Conservation (phyloP, 2,797 vertebrate species). For the Leptatherina wallacei region DNA sequence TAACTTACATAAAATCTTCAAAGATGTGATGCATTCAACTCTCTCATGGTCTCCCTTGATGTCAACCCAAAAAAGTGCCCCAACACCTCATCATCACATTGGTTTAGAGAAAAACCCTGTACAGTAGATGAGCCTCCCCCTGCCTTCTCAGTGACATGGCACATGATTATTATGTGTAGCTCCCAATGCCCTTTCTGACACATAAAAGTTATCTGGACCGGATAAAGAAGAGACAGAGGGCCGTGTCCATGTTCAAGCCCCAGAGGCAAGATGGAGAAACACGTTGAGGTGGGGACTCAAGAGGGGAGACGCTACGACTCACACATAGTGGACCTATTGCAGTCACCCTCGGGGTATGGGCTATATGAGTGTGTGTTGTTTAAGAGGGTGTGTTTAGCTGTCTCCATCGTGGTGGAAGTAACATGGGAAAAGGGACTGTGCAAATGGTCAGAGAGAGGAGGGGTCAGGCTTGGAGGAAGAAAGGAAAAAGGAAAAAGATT, state of each 20-base stretch:
- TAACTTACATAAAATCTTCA: constrained; percentile 25
- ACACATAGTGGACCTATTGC: constrained; percentile 61
- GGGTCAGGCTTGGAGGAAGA: constrained; percentile 52
- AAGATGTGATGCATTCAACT: constrained; percentile 47
- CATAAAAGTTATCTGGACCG: constrained; percentile 63
- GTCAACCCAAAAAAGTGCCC: constrained; percentile 38
- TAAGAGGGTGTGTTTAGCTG: constrained; percentile 57
- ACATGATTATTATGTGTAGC: constrained; percentile 57
- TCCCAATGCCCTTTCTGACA: constrained; percentile 56
- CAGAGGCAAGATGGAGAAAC: constrained; percentile 72
- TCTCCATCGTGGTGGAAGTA: constrained; percentile 75
- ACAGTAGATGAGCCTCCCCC: constrained; percentile 31
- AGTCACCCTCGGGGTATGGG: constrained; percentile 64
- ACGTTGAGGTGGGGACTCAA: constrained; percentile 65
- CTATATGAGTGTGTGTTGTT: constrained; percentile 59
- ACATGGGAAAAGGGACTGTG: constrained; percentile 51
- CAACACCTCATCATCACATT: constrained; percentile 68
- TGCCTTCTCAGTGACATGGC: constrained; percentile 49
- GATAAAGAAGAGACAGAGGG: constrained; percentile 51
- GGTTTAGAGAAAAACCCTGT: constrained; percentile 40
- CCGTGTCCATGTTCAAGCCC: constrained; percentile 63
- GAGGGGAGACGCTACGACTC: constrained; percentile 61
- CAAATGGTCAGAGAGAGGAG: constrained; percentile 55
- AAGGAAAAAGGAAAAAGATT: constrained; percentile 27
- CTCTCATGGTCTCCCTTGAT: constrained; percentile 31